Conservation (phyloP, 2,797 vertebrate species). For the Falco naumanni region DNA sequence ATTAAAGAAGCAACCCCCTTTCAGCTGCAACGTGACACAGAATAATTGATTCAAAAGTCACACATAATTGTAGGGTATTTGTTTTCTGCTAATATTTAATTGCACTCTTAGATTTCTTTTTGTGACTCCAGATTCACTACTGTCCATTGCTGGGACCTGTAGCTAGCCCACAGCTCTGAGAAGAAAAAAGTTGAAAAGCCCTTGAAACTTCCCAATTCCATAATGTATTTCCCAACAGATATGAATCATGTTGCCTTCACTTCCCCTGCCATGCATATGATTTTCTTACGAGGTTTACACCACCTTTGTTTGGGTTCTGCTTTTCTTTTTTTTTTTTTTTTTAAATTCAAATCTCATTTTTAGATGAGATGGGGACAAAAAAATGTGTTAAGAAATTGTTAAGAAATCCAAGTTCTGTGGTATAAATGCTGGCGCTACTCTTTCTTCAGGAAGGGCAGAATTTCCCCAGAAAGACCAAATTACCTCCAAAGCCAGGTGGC, state of each 20-base stretch:
- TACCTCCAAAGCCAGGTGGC: background rate
- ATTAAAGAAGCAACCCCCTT: background rate
- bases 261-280: background rate
- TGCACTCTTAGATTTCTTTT: background rate
- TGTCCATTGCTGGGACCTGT: background rate
- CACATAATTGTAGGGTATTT: background rate
- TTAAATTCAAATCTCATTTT: background rate
- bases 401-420: background rate
- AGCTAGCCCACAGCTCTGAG: background rate
- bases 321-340: background rate
- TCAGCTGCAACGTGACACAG: background rate
- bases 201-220: background rate
- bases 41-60: background rate
- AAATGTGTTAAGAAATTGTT: background rate
- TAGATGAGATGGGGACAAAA: background rate
- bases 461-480: background rate
- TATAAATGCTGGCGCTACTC: background rate
- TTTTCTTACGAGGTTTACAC: background rate
- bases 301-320: background rate
- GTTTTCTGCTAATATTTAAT: background rate
- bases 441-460: background rate
- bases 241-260: background rate
- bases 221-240: background rate
- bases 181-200: slow-evolving; percentile 25
- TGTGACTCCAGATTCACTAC: background rate